phyloP scores from a whole-genome alignment of 2,888 invertebrate species.

The Phaonia tiefii region DNA sequence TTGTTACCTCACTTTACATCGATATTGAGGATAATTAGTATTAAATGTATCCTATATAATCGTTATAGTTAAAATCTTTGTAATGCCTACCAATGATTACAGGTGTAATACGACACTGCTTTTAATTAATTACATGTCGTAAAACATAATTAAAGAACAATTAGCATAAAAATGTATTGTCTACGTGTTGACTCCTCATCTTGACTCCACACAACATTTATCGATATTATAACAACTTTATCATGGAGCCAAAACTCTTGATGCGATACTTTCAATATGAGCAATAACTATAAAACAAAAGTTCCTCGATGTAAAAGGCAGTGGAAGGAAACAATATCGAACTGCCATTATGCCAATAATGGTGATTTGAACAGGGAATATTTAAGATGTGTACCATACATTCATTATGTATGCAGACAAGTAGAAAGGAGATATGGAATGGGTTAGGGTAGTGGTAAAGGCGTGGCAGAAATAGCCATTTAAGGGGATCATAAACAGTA shows the following conservation, averaged over 20 bases:
- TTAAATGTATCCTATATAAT: no score
- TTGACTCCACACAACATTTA: constrained; percentile 1
- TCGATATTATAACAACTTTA: constrained; percentile 26
- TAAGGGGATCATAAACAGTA: not conserved
- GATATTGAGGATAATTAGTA: no score
- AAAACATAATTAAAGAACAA: constrained; percentile 42
- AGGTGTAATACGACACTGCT: no score
- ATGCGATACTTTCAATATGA: not conserved
- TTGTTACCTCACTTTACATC: no score
- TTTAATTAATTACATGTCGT: constrained; percentile 9
- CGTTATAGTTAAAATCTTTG: no score
- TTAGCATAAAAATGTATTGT: constrained; percentile 58
- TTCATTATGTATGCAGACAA: constrained; percentile 24
- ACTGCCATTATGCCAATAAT: constrained; percentile 38
- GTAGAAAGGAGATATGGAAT: not conserved
- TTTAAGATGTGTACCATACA: not conserved
- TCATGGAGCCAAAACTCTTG: constrained; percentile 2
- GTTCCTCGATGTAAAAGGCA: constrained; percentile 1
- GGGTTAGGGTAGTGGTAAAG: not conserved
- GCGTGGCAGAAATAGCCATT: not conserved
- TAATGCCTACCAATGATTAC: no score
- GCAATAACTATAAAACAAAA: constrained; percentile 32
- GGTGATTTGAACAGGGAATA: constrained; percentile 19
- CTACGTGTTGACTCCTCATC: constrained; percentile 37
- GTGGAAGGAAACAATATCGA: constrained; percentile 23